These are phyloP conservation scores for Luffia ferchaultella DNA, from an alignment of 2,888 invertebrate species.

Conservation along the genomic window DNA sequence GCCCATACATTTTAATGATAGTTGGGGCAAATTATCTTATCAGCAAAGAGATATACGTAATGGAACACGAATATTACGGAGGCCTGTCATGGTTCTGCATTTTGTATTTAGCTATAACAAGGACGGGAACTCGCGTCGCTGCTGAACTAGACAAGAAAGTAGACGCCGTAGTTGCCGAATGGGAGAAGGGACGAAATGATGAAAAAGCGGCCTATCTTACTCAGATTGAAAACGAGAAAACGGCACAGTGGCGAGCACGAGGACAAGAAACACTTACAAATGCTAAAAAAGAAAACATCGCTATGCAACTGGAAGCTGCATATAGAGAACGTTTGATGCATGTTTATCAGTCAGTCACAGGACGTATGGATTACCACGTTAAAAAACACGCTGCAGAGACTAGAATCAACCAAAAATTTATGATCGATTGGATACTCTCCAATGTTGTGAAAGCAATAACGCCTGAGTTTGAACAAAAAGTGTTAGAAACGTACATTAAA, in stretches of 20 bases:
- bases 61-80: constrained; percentile 91
- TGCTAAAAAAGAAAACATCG: constrained; percentile 90
- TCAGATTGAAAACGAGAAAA: constrained; percentile 69
- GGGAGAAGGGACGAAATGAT: constrained; percentile 58
- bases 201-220: constrained; percentile 52
- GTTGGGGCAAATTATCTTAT: constrained; percentile 80
- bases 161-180: constrained; percentile 62
- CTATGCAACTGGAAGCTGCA: constrained; percentile 91
- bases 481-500: not conserved
- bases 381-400: constrained; percentile 79
- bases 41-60: constrained; percentile 92
- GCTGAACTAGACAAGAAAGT: constrained; percentile 72
- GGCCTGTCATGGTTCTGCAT: constrained; percentile 66
- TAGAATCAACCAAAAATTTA: constrained; percentile 89
- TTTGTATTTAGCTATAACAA: constrained; percentile 66
- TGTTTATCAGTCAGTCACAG: constrained; percentile 69
- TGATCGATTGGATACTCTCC: constrained; percentile 90
- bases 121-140: constrained; percentile 71
- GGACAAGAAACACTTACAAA: constrained; percentile 79
- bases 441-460: constrained; percentile 86
- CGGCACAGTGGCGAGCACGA: constrained; percentile 76
- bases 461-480: constrained; percentile 76
- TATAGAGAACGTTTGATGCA: constrained; percentile 73
- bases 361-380: constrained; percentile 88
- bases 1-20: constrained; percentile 87